phyloP scores from a whole-genome alignment of 92 coral and sea anemone species.

The Zoanthus sociatus region DNA sequence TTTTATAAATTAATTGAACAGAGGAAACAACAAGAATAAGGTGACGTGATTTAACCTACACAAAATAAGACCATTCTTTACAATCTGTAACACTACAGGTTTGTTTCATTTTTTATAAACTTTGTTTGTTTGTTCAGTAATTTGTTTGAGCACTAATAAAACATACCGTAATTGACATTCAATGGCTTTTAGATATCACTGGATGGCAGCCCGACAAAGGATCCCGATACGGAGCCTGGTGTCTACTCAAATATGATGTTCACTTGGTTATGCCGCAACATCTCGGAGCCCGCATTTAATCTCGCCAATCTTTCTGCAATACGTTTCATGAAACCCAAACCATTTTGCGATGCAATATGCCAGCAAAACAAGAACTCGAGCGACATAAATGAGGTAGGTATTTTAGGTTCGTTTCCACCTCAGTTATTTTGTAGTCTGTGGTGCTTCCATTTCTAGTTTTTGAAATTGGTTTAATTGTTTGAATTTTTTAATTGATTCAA shows the following conservation, averaged over 20 bases:
- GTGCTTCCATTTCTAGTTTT: no score
- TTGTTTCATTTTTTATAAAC: no score
- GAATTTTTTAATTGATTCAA: no score
- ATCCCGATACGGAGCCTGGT: slow-evolving; percentile 64
- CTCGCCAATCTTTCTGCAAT: slow-evolving; percentile 45
- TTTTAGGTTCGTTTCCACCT: neutral
- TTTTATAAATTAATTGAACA: no score
- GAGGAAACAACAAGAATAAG: no score
- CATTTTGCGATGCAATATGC: slow-evolving; percentile 28
- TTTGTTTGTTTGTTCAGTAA: no score
- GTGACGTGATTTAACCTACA: no score
- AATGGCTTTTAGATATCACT: slow-evolving; percentile 59
- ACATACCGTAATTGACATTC: no score
- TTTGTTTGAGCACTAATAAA: neutral
- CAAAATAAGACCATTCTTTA: no score
- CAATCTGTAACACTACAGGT: no score
- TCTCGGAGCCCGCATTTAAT: slow-evolving; percentile 56
- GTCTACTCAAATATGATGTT: slow-evolving; percentile 62
- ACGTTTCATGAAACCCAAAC: slow-evolving; percentile 24
- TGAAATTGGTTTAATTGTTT: no score
- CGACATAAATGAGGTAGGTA: slow-evolving; percentile 17
- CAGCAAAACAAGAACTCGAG: slow-evolving; percentile 7
- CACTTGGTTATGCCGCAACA: slow-evolving; percentile 77
- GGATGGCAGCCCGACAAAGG: slow-evolving; percentile 61
- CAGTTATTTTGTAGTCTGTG: neutral